Base-by-base conservation (phyloP, 1,140 invertebrate genomes). In the Philopotamus ludificatus region DNA sequence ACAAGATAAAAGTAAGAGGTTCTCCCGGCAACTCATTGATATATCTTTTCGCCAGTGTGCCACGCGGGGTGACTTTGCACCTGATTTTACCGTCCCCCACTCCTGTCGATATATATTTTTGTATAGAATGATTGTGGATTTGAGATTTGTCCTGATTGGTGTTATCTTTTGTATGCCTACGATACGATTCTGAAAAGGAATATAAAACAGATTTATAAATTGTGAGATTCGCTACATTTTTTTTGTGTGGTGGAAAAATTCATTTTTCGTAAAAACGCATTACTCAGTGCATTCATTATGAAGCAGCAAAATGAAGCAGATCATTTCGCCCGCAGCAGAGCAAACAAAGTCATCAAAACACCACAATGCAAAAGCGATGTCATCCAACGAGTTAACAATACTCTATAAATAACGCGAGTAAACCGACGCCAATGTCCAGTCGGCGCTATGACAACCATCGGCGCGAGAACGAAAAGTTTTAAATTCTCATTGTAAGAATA, bases 1-100 rank as follows among this genome's bases (percentile, higher is more conserved):
- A 23, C 44, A 26, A 66, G 64, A 66, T 66, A 66, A 63, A 66
- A 66, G 55, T 59, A 59, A 66, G 64, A 60, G 47, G 54, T 59
- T 49, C 51, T 18, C 55, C 22, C 34, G 21, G 25, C 53, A 34
- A 55, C 63, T 66, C 55, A 60, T 51, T 66, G 64, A 60, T 66
- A 60, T 66, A 66, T 66, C 63, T 58, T 22, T 26, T 63, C 60
- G 23, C 15, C 18, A 16, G 22, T 39, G 58, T 47, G 41, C 47
- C 58, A 23, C 25, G 58, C 20, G n/a, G 22, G 58, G 58, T 60
- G 58, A 60, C 42, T 20, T 34, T 47, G 20, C 20, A 26, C n/a
- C n/a, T n/a, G n/a, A n/a, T n/a, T n/a, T n/a, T n/a, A n/a, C n/a
- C n/a, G n/a, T n/a, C n/a, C n/a, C n/a, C n/a, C n/a, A n/a, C n/a